phyloP scores from a whole-genome alignment of 2,797 vertebrate species.

The Gila robusta region DNA sequence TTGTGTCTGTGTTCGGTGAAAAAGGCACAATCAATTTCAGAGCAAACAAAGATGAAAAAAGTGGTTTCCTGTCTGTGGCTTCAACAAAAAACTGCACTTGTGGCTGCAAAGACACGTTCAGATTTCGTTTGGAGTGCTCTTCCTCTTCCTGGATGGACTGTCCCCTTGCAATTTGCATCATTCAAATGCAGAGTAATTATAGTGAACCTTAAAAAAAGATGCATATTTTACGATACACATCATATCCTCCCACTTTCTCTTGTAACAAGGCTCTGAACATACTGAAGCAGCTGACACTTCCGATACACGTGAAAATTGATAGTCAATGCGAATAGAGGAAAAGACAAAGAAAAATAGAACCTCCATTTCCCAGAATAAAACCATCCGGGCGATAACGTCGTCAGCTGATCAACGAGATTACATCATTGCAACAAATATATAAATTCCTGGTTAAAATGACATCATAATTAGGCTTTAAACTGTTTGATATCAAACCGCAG shows the following conservation, averaged over 20 bases:
- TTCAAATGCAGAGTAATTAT: conserved; percentile 15
- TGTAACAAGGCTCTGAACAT: not conserved
- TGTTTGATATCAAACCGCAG: not conserved
- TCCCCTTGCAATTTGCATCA: conserved; percentile 1
- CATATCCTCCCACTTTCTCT: not conserved
- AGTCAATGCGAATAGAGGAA: conserved; percentile 76
- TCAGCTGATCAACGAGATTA: conserved; percentile 61
- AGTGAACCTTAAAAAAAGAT: conserved; percentile 14
- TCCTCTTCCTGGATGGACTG: not conserved
- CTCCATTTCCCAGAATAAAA: conserved; percentile 52
- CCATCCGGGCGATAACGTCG: not conserved
- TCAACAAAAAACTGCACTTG: conserved; percentile 56
- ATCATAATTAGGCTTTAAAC: conserved; percentile 52
- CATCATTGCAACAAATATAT: conserved; percentile 62
- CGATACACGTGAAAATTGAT: conserved; percentile 70
- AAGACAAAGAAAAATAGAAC: conserved; percentile 10
- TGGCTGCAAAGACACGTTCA: conserved; percentile 21
- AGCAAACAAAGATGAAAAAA: conserved; percentile 53
- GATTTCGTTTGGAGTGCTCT: conserved; percentile 30
- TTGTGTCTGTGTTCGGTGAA: conserved; percentile 76
- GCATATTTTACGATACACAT: not conserved
- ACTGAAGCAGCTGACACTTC: conserved; percentile 27
- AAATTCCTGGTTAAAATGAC: conserved; percentile 56
- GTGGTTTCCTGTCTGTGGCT: conserved; percentile 50
- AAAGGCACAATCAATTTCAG: conserved; percentile 78